Base-by-base conservation (phyloP, 2,113 vertebrate species). In the Sinocyclocheilus anshuiensis region DNA sequence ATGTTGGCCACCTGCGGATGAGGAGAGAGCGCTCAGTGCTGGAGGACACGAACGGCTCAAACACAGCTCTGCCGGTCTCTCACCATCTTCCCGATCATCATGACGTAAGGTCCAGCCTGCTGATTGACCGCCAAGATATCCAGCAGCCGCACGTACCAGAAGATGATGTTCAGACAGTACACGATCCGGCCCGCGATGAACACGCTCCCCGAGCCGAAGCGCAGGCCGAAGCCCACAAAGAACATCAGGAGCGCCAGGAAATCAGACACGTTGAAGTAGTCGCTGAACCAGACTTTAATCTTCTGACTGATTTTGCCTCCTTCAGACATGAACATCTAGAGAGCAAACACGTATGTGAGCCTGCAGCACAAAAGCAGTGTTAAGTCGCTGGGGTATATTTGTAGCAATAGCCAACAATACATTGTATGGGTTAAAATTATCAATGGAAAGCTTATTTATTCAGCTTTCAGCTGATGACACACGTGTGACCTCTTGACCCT, bases 51-150 rank as follows among this genome's bases (percentile, higher is more conserved):
- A 20, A 16, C 15, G 16, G 16, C 55, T 57, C 16, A 3, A 6
- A 20, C 7, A 6, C 16, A 20, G 5, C 18, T 7, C 55, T 2
- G 7, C 2, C 2, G 55, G 6, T 20, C 20, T 0, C 57, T 96
- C 93, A 99, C 98, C 98, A 99, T 99, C 95, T 99, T 99, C 86
- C 97, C 97, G 89, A 99, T 99, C 98, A 99, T 99, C 97, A 98
- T 99, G 91, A 99, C 97, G 4, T 99, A 99, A 8, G 98, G 98
- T 75, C 98, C 98, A 89, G 98, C 98, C 91, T 99, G 98, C 89
- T 99, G 98, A 94, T 99, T 99, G 90, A 99, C 98, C 83, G 98
- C 96, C 91, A 99, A 94, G 92, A 99, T 96, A 93, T 99, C 98
- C 89, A 99, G 93, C 90, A 99, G 96, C 86, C 98, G 93, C 93